Base-by-base conservation (phyloP, 2,113 vertebrate genomes). In the Myrmophylax atrothorax region DNA sequence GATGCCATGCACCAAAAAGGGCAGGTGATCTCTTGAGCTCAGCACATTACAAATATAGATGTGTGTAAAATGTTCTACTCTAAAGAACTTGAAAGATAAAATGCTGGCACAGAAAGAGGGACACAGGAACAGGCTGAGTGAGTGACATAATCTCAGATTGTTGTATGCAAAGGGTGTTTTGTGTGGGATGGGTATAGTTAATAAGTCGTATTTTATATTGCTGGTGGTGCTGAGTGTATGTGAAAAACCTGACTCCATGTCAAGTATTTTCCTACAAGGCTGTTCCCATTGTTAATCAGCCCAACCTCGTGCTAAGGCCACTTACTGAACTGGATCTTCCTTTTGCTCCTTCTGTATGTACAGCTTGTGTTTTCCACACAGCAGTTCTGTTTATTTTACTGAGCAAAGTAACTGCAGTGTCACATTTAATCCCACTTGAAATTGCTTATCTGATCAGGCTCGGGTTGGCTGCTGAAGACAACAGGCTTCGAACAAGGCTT, bases 161-260 rank as follows among this genome's bases (percentile, higher is more conserved):
- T 14, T 63, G 13, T 22, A 42, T 28, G 33, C 25, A 42, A 38
- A 42, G 28, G 18, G 18, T 25, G 47, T 22, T 76, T 80, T 38
- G 29, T 12, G 9, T 55, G 20, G 18, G 69, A n/a, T 50, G 15
- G 31, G 7, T 25, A 6, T 7, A 17, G 7, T 8, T 31, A 7
- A 13, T 10, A 42, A 35, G 38, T 35, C 62, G 12, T 47, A 24
- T 62, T 84, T 84, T 46, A 63, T 26, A 37, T 19, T 60, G 35
- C 47, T 0, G 0, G 0, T 4, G 6, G 14, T 40, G 18, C 3
- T 72, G n/a, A 29, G 28, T 53, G 17, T 33, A 18, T 26, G 24
- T 59, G n/a, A 42, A 80, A 68, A 84, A 63, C 4, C 10, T 14
- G 18, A 47, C 46, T 68, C 10, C 28, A 10, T 35, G 18, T 13